These are phyloP conservation scores for Alviniconcha marisindica DNA, from an alignment of 1,140 invertebrate genomes.

Conservation along the genomic window DNA sequence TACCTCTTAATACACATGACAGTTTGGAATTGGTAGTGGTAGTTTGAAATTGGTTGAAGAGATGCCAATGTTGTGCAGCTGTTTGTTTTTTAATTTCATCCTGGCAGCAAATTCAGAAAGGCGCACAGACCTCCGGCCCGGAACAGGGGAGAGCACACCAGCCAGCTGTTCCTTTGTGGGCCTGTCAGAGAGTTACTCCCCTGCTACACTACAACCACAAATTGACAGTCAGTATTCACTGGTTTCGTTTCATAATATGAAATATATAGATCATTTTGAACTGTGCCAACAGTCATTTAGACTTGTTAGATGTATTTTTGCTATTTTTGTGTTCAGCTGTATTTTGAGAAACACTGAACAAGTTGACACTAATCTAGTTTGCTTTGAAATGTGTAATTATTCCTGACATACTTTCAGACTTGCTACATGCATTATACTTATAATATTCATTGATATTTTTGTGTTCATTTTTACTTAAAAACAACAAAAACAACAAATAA, in stretches of 20 bases:
- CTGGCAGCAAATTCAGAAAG: background rate
- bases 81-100: no score
- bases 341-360: background rate
- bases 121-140: background rate
- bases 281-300: background rate
- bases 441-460: no score
- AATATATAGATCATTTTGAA: background rate
- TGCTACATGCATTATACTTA: no score
- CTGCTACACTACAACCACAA: slow-evolving; percentile 60
- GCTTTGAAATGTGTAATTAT: background rate
- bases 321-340: background rate
- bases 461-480: no score
- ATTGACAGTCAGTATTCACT: slow-evolving; percentile 59
- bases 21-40: background rate
- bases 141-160: background rate
- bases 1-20: background rate
- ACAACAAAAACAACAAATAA: no score
- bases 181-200: slow-evolving; percentile 62
- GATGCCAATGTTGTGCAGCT: no score
- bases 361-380: background rate
- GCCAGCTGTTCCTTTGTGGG: slow-evolving; percentile 51
- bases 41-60: background rate
- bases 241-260: no score
- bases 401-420: background rate
- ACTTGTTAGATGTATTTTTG: background rate